Evolutionary conservation across 64 coral and sea anemone species (phyloP).

Genomic region (Astreopora myriophthalma): DNA sequence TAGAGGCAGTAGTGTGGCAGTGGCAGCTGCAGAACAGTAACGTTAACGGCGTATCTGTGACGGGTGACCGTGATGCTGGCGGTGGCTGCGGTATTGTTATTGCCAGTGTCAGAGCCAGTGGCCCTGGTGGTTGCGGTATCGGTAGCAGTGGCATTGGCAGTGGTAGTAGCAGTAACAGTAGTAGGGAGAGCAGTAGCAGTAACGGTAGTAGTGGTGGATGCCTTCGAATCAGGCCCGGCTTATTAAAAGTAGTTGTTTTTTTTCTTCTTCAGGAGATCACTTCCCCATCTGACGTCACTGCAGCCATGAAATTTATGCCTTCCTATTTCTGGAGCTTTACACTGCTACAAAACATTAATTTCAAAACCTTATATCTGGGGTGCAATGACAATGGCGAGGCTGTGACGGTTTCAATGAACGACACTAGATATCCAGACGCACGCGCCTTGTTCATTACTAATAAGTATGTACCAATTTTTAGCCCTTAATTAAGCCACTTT

Average conservation of each 20-base stretch:
- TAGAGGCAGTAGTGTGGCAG: no score
- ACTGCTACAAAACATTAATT: neutral
- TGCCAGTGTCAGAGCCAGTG: neutral
- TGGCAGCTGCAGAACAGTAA: no score
- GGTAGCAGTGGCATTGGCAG: no score
- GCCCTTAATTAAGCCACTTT: no score
- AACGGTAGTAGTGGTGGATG: neutral
- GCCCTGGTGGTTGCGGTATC: no score
- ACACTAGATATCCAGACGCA: neutral
- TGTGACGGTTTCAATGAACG: neutral
- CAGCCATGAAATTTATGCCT: neutral
- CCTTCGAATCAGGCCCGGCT: no score
- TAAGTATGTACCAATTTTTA: no score
- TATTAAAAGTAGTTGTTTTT: no score
- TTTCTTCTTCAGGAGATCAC: neutral
- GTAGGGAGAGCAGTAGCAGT: neutral
- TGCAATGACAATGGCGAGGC: neutral
- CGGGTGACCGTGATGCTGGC: no score
- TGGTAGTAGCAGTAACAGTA: neutral
- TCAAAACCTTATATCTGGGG: neutral
- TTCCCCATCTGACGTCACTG: rapidly evolving
- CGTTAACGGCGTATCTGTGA: no score
- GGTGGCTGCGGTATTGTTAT: no score
- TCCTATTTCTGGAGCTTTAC: neutral
- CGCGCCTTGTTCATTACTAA: neutral